Evolutionary conservation across 2,888 invertebrate genomes (phyloP).

Genomic region (Rapana venosa): DNA sequence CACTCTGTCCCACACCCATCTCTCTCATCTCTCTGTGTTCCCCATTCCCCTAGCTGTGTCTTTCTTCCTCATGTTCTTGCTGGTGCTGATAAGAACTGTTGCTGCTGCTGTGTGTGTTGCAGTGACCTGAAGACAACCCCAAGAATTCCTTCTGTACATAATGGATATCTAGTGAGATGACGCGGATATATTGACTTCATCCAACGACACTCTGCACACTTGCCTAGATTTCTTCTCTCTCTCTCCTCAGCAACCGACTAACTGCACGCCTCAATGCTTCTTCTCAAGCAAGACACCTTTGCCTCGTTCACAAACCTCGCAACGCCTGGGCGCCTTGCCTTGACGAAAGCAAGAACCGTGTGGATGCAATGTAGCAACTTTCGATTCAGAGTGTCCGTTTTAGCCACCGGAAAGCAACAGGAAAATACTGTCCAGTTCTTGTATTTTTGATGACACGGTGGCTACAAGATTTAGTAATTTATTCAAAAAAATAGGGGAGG

Average conservation of each 20-base stretch:
- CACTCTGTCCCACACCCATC: too few species aligned
- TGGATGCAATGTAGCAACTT: conserved; percentile 13
- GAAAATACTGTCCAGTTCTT: conserved; percentile 20
- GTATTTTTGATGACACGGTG: neutral
- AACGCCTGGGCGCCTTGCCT: neutral
- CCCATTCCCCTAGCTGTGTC: too few species aligned
- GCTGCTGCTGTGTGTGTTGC: conserved; percentile 13
- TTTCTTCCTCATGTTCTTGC: too few species aligned
- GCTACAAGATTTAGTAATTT: neutral
- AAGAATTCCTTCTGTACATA: conserved; percentile 34
- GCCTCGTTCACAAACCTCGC: neutral
- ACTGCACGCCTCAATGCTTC: neutral
- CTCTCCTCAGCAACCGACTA: neutral
- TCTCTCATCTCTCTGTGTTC: too few species aligned
- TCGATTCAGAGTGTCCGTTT: neutral
- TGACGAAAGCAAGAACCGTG: conserved; percentile 17
- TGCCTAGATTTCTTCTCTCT: neutral
- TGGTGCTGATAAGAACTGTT: neutral
- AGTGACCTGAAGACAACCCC: conserved; percentile 14
- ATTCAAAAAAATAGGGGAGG: neutral
- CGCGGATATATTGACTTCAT: conserved; percentile 20
- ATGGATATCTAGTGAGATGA: conserved; percentile 10
- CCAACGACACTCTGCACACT: conserved; percentile 22
- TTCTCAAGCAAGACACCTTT: neutral
- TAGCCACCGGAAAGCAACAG: neutral